Base-by-base conservation (phyloP, 2,888 invertebrate genomes). In the Hyposoter didymator region DNA sequence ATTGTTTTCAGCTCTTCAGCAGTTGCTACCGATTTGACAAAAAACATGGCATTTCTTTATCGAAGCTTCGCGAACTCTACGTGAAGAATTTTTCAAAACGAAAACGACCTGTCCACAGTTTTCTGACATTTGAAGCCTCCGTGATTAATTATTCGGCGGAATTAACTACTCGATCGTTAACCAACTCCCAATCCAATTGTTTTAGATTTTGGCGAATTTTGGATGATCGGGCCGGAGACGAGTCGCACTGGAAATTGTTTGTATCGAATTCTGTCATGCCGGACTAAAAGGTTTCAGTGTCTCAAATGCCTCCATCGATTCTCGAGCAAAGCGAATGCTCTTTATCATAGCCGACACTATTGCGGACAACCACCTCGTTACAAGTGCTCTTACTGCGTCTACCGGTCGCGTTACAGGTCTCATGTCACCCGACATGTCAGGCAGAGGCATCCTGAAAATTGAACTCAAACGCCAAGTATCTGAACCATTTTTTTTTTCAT, bases 311-410 rank as follows among this genome's bases (percentile, higher is more conserved):
- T 86, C 22, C 88, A 88, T 39, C 88, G 88, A 6, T 91, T 90
- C 82, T 87, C 89, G 0, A 86, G 89, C 82, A 89, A 90, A 59
- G 70, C 85, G 4, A 91, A 90, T 86, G 88, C 89, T 62, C 88
- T 86, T 52, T 79, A 80, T 84, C 94, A 94, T 87, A 90, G 94
- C 90, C 93, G 94, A 84, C 94, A 94, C 88, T 94, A 94, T 84
- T 94, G 94, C 87, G 94, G 94, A 17, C 93, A 90, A 66, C 87
- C 89, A 55, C 91, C 91, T 10, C 88, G 91, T 8, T 93, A 92
- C 79, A 89, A 90, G 45, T 93, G 92, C 59, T 91, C 90, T 0
- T 90, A 91, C 75, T 94, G 93, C 83, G 72, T 83, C 14, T 90
- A 91, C 78, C 84, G 87, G 45, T 70, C 80, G 35, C 89, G 90